Evolutionary conservation across 92 coral and sea anemone genomes (phyloP).

Genomic region (Montipora capitata): DNA sequence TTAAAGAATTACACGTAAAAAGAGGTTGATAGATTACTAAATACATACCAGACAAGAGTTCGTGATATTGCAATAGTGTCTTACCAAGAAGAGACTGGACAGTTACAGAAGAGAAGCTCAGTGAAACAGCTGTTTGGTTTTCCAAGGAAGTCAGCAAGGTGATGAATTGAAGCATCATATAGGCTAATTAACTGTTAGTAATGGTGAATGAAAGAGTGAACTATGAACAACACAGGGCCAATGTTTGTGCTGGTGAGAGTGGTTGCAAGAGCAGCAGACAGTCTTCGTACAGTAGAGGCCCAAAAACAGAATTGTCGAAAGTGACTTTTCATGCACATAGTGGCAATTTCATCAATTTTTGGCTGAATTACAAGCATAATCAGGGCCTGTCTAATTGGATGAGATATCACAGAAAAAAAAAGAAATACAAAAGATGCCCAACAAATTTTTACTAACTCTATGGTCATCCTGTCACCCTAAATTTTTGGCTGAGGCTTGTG

Average conservation of each 20-base stretch:
- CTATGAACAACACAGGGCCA: too few relatives aligned
- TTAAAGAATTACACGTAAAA: background rate
- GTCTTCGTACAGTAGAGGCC: too few relatives aligned
- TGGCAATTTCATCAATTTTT: too few relatives aligned
- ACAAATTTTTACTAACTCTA: too few relatives aligned
- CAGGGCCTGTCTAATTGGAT: background rate
- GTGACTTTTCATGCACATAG: too few relatives aligned
- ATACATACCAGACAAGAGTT: background rate
- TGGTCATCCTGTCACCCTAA: too few relatives aligned
- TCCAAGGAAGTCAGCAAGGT: slow-evolving; percentile 16
- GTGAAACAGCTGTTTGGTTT: slow-evolving; percentile 9
- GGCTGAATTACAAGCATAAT: too few relatives aligned
- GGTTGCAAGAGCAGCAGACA: too few relatives aligned
- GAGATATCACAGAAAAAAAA: background rate
- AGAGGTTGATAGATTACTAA: background rate
- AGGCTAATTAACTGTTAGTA: background rate
- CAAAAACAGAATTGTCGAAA: too few relatives aligned
- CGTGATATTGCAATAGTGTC: background rate
- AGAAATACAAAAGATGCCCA: too few relatives aligned
- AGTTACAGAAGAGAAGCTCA: slow-evolving; percentile 35
- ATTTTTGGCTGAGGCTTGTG: too few relatives aligned
- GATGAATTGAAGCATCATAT: slow-evolving; percentile 27
- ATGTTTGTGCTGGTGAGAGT: background rate
- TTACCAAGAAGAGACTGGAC: slow-evolving; percentile 41
- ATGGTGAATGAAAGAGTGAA: background rate